A percentile compares a stretch with the other conserved stretches of the same genome.
Evolutionary conservation across 2,797 vertebrate genomes (phyloP).

Genomic region (Masticophis lateralis): DNA sequence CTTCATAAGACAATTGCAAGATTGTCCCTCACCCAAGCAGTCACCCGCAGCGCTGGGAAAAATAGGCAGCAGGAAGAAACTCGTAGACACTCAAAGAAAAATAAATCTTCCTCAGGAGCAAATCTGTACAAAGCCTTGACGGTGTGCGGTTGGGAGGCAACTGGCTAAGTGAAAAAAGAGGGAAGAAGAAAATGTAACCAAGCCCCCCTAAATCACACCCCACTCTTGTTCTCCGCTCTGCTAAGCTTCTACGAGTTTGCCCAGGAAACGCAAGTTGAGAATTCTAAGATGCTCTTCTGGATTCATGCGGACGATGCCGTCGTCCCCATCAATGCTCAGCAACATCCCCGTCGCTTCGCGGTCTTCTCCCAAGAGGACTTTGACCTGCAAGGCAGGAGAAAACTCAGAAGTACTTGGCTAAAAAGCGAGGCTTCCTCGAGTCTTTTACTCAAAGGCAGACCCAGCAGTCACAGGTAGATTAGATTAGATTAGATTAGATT

Average conservation of each 20-base stretch:
- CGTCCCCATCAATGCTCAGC: constrained; percentile 90
- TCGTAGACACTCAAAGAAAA: too few relatives aligned
- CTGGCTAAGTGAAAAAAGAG: neutral
- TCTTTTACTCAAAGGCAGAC: neutral
- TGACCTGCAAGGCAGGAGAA: constrained; percentile 74
- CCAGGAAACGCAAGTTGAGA: constrained; percentile 91
- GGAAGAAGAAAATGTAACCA: neutral
- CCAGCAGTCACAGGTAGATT: neutral
- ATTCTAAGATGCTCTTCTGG: constrained; percentile 90
- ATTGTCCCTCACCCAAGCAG: neutral
- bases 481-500: too few relatives aligned
- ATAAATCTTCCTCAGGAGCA: neutral
- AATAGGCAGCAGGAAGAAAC: neutral
- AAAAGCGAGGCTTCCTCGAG: neutral
- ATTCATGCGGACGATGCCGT: constrained; percentile 92
- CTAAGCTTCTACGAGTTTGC: constrained; percentile 84
- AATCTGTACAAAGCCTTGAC: constrained; percentile 1
- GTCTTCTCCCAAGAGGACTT: constrained; percentile 92
- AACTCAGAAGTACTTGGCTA: fast-evolving
- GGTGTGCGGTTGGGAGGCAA: neutral
- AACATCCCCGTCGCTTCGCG: constrained; percentile 88
- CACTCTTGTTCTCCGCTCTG: neutral
- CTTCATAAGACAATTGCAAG: neutral
- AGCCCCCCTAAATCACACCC: neutral
- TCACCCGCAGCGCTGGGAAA: neutral